Conservation (phyloP, 2,888 invertebrate species). For the Mesorhabditis sp. region DNA sequence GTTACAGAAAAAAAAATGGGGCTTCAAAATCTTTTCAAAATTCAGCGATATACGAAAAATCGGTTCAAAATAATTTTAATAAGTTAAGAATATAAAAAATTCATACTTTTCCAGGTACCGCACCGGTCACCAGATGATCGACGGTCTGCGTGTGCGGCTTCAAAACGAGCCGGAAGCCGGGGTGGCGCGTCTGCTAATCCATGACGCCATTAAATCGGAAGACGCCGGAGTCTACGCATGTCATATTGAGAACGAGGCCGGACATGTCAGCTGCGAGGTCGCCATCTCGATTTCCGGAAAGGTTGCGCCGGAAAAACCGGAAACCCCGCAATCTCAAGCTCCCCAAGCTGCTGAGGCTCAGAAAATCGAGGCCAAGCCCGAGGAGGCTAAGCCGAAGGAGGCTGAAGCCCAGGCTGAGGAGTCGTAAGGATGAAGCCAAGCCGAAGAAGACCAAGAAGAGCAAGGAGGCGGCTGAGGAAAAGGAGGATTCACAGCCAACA, state of each 20-base stretch:
- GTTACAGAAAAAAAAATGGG: too few relatives aligned
- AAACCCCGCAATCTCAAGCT: too few relatives aligned
- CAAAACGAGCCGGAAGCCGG: not conserved
- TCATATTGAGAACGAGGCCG: conserved; percentile 59
- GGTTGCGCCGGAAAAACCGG: conserved; percentile 12
- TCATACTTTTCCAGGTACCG: not conserved
- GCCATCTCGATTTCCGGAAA: conserved; percentile 15
- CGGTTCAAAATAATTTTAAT: too few relatives aligned
- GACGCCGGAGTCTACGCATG: conserved; percentile 59
- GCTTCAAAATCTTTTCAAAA: too few relatives aligned
- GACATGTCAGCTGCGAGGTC: conserved; percentile 36
- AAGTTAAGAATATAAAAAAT: too few relatives aligned
- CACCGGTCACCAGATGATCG: not conserved
- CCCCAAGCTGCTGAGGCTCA: conserved; percentile 9
- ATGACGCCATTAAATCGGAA: not conserved
- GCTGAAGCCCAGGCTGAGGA: conserved; percentile 20
- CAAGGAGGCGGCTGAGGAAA: conserved; percentile 9
- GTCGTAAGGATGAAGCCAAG: conserved; percentile 15
- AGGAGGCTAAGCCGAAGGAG: conserved; percentile 10
- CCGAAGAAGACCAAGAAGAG: conserved; percentile 3
- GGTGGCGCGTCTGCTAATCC: not conserved
- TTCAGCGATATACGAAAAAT: too few relatives aligned
- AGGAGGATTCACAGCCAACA: not conserved
- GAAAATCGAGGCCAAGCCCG: not conserved
- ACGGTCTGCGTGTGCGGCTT: not conserved